Percentiles rank a stretch among this genome's conserved stretches.
Conservation (phyloP, 1,140 invertebrate genomes). For the Artemia franciscana region DNA sequence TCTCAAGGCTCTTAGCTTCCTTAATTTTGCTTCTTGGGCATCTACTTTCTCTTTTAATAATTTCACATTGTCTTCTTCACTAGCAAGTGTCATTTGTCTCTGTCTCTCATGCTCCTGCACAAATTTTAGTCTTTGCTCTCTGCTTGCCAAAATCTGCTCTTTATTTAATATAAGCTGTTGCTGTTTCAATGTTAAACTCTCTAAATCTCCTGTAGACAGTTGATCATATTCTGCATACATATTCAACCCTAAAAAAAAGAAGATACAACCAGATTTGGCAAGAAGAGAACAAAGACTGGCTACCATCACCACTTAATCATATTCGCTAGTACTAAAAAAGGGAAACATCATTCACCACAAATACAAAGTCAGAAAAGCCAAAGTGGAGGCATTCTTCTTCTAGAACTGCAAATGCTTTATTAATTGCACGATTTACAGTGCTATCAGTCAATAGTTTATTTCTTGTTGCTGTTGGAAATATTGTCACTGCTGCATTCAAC, state of each 20-base stretch:
- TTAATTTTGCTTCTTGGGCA: constrained; percentile 74
- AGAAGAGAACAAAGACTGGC: background rate
- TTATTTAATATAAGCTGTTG: background rate
- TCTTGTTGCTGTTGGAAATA: no score
- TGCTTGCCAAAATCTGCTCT: background rate
- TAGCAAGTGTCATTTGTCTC: constrained; percentile 14
- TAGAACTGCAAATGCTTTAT: no score
- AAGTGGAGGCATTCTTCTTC: no score
- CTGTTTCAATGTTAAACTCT: background rate
- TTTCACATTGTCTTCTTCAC: constrained; percentile 64
- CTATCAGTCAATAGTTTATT: no score
- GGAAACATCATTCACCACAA: no score
- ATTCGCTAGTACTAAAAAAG: no score
- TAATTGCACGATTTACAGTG: no score
- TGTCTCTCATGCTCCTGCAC: background rate
- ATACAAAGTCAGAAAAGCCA: no score
- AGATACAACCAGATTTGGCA: background rate
- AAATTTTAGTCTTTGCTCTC: background rate
- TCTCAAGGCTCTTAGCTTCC: constrained; percentile 60
- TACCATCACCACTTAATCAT: background rate
- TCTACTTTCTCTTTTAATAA: constrained; percentile 70
- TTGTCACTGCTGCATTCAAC: no score
- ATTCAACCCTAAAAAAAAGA: background rate
- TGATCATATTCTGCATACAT: background rate
- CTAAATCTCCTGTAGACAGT: background rate